Evolutionary conservation across 2,113 vertebrate genomes (phyloP), one percentile per base, ranked within the genome.

Genomic region (Monarcha castaneiventris): DNA sequence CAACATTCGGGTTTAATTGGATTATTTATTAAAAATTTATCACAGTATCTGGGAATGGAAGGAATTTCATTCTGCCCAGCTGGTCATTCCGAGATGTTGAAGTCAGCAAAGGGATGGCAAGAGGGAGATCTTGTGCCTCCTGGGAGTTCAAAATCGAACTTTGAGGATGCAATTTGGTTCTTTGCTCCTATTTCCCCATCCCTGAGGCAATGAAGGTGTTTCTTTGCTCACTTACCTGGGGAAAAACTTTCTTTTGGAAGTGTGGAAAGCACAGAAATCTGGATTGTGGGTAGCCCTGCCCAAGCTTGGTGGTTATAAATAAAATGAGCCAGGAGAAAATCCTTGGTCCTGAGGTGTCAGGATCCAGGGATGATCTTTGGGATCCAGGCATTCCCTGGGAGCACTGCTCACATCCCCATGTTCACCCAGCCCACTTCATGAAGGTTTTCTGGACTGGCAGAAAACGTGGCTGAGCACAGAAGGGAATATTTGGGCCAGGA

Each of bases 1-100:
- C 69, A 68, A 22, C 49, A 43, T 82, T 84, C 1, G 0, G 17
- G 22, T 95, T 94, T 72, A 84, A 90, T 93, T 77, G 14, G 29
- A 71, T 84, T 58, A 39, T 94, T 95, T 96, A 96, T 92, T 95
- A 78, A 92, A 62, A 84, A 66, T 90, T 87, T 95, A 78, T 79
- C 11, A 1, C 79, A 66, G 56, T 59, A 78, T 88, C 44, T 66
- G 80, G 87, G 86, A 92, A 69, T 25, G 62, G 61, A 78, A 93
- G 72, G 76, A 81, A 92, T 37, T 81, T 51, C 27, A 10, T 86
- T 84, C 67, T 93, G 56, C 72, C 22, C 41, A n/a, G 48, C 3
- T 10, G 19, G 43, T 84, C 16, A 11, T 48, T 87, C 52, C 30
- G 49, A 48, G 80, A 48, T 30, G 79, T 8, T 59, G 89, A 59